Conservation (phyloP, 2,888 invertebrate genomes). For the Arctia plantaginis region DNA sequence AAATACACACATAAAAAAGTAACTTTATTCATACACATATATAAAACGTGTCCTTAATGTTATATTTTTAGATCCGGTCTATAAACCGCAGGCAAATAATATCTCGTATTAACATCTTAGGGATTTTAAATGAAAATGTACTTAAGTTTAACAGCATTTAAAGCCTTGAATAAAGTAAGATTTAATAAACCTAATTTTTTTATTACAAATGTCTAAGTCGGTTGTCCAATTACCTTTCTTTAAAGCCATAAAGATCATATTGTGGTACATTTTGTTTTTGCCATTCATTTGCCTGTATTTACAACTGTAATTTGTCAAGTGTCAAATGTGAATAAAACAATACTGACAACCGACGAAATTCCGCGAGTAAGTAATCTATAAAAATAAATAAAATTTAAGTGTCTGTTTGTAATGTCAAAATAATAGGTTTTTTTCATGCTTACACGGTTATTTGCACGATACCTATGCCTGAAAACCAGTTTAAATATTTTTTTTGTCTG, state of each 20-base stretch:
- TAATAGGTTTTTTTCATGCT: too few species aligned
- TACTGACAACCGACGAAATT: background rate
- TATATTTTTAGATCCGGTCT: background rate
- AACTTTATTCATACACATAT: background rate
- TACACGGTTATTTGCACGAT: too few species aligned
- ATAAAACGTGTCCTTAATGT: background rate
- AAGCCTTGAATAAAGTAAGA: background rate
- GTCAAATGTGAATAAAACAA: background rate
- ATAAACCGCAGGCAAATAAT: background rate
- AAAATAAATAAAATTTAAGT: too few species aligned
- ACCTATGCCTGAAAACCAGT: too few species aligned
- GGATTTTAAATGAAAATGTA: background rate
- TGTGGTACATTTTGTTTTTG: background rate
- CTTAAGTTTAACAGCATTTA: background rate
- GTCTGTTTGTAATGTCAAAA: too few species aligned
- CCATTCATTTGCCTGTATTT: background rate
- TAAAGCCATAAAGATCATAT: background rate
- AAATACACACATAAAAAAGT: background rate
- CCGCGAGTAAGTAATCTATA: too few species aligned
- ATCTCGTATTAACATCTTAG: background rate
- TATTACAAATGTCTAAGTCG: too few species aligned
- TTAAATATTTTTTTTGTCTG: background rate
- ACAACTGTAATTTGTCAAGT: background rate
- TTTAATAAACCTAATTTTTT: too few species aligned
- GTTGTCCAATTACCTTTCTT: background rate